A percentile compares a stretch with the other conserved stretches of the same genome.
phyloP scores from a whole-genome alignment of 2,797 vertebrate species.

The Chelmon rostratus region DNA sequence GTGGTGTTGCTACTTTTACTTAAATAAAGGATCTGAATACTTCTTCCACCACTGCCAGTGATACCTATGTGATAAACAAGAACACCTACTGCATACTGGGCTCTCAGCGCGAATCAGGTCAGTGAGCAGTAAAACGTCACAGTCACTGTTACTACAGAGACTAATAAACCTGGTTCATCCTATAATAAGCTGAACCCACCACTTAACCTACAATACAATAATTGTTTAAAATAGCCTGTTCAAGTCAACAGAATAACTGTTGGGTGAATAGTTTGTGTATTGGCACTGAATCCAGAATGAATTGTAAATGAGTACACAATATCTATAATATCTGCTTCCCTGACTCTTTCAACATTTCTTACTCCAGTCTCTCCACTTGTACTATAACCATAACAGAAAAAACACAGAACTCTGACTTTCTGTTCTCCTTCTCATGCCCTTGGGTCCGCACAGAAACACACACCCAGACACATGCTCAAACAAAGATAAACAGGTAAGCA shows the following conservation, averaged over 20 bases:
- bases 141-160: not conserved
- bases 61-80: conserved; percentile 3
- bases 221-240: conserved; percentile 1
- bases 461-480: not conserved
- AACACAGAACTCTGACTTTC: conserved; percentile 35
- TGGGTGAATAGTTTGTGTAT: not conserved
- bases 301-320: conserved; percentile 9
- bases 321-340: conserved; percentile 2
- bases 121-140: not conserved
- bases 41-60: not conserved
- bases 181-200: not conserved
- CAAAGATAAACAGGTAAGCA: not conserved
- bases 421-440: conserved; percentile 19
- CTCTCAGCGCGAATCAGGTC: not conserved
- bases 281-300: not conserved
- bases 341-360: conserved; percentile 43
- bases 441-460: conserved; percentile 2
- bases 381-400: conserved; percentile 27
- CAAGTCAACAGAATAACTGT: not conserved
- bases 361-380: conserved; percentile 18
- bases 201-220: not conserved
- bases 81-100: not conserved
- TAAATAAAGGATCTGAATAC: not conserved
- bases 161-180: conserved; percentile 1
- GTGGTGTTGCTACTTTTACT: no score